These are phyloP conservation scores for Harpegnathos saltator DNA, from an alignment of 1,140 invertebrate genomes.

Conservation along the genomic window DNA sequence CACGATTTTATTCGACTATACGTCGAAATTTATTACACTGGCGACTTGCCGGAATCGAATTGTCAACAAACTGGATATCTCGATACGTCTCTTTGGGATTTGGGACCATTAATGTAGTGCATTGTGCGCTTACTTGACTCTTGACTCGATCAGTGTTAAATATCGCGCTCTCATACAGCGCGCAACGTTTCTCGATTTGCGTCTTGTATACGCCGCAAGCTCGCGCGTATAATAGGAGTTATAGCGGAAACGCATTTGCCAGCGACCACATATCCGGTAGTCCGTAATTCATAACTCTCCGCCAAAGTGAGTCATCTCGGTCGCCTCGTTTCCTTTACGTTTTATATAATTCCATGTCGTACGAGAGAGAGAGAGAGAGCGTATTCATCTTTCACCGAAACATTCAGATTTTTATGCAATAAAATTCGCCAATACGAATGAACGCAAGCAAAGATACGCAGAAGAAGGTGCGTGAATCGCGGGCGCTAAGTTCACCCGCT, in stretches of 20 bases:
- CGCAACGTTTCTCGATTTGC: constrained; percentile 22
- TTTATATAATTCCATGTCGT: not conserved
- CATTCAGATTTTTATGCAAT: no score
- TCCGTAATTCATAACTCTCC: constrained; percentile 58
- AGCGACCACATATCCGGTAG: constrained; percentile 60
- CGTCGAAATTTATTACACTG: not conserved
- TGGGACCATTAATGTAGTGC: no score
- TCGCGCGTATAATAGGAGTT: constrained; percentile 50
- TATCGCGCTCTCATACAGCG: not conserved
- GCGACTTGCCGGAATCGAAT: not conserved
- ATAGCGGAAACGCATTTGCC: constrained; percentile 61
- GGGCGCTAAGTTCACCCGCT: no score
- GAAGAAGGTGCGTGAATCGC: no score
- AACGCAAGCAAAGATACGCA: no score
- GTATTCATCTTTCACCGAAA: not conserved
- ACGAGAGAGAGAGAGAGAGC: not conserved
- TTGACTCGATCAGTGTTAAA: not conserved
- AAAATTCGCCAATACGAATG: no score
- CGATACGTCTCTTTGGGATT: no score
- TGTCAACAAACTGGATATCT: not conserved
- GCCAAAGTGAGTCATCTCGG: constrained; percentile 28
- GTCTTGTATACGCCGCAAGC: constrained; percentile 20
- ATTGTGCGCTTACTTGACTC: no score
- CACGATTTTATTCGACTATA: not conserved
- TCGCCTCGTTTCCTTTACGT: constrained; percentile 11